Percentiles rank a stretch among this genome's conserved stretches.
phyloP scores from a whole-genome alignment of 2,888 invertebrate genomes.

The Aphodius sticticus region DNA sequence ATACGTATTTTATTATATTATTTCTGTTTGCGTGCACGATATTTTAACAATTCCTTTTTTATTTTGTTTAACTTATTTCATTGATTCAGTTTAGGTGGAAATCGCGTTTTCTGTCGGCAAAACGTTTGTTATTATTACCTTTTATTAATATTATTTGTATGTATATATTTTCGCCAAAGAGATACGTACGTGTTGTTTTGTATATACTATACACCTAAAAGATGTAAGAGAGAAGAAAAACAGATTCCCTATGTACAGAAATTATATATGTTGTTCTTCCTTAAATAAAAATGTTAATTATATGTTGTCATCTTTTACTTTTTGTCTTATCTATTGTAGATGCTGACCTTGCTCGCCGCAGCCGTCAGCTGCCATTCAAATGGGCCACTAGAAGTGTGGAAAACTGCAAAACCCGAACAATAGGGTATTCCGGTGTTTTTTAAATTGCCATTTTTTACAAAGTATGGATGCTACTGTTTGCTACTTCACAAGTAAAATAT shows the following conservation, averaged over 20 bases:
- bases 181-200: slow-evolving; percentile 57
- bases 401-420: too few relatives aligned
- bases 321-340: background rate
- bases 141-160: slow-evolving; percentile 42
- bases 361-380: too few relatives aligned
- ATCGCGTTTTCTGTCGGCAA: background rate
- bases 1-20: slow-evolving; percentile 50
- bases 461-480: too few relatives aligned
- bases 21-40: slow-evolving; percentile 30
- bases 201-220: slow-evolving; percentile 48
- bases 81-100: slow-evolving; percentile 19
- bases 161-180: slow-evolving; percentile 62
- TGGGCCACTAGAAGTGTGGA: too few relatives aligned
- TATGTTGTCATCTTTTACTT: slow-evolving; percentile 15
- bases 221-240: slow-evolving; percentile 33
- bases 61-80: slow-evolving; percentile 41
- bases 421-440: too few relatives aligned
- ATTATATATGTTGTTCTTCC: slow-evolving; percentile 61
- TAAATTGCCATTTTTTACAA: too few relatives aligned
- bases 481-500: too few relatives aligned
- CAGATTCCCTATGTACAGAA: slow-evolving; percentile 58
- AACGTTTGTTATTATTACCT: slow-evolving; percentile 29
- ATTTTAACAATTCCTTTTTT: slow-evolving; percentile 41
- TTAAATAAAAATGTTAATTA: slow-evolving; percentile 49
- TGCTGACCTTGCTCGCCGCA: too few relatives aligned